Conservation (phyloP, 2,888 invertebrate genomes). For the Abrostola triplasia region DNA sequence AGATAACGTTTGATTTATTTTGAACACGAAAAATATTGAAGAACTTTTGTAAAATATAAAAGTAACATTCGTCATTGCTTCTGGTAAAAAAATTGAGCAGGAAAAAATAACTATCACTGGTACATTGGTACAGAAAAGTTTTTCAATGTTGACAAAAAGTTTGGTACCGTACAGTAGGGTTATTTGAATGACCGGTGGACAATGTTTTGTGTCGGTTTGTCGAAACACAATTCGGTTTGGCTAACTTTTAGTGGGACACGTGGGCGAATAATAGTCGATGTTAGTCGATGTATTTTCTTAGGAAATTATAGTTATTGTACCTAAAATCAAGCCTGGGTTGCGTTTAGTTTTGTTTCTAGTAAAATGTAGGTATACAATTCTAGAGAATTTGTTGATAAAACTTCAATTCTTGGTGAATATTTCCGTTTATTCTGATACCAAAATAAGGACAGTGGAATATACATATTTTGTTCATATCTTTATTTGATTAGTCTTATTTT, state of each 20-base stretch:
- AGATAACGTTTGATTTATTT: conserved; percentile 31
- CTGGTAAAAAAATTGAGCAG: conserved; percentile 22
- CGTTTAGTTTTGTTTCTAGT: conserved; percentile 14
- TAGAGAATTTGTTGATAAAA: conserved; percentile 20
- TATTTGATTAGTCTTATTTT: conserved; percentile 16
- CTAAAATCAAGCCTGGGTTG: conserved; percentile 37
- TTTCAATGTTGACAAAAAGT: conserved; percentile 31
- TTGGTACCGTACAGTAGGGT: conserved; percentile 23
- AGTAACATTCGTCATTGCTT: conserved; percentile 22
- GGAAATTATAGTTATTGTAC: conserved; percentile 61
- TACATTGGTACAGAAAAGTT: conserved; percentile 24
- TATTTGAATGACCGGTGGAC: conserved; percentile 16
- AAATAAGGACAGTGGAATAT: conserved; percentile 16
- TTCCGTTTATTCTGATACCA: conserved; percentile 9
- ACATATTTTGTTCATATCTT: conserved; percentile 17
- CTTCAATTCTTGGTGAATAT: conserved; percentile 11
- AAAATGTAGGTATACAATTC: conserved; percentile 16
- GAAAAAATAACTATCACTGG: conserved; percentile 18
- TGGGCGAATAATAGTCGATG: conserved; percentile 72
- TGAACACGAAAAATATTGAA: conserved; percentile 4
- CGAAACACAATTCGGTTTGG: conserved; percentile 47
- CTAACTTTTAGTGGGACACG: conserved; percentile 60
- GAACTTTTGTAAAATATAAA: conserved; percentile 3
- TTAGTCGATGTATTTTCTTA: conserved; percentile 67
- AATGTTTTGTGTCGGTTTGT: conserved; percentile 10